Conservation (phyloP, 1,140 invertebrate species). For the Paraescarpia echinospica region DNA sequence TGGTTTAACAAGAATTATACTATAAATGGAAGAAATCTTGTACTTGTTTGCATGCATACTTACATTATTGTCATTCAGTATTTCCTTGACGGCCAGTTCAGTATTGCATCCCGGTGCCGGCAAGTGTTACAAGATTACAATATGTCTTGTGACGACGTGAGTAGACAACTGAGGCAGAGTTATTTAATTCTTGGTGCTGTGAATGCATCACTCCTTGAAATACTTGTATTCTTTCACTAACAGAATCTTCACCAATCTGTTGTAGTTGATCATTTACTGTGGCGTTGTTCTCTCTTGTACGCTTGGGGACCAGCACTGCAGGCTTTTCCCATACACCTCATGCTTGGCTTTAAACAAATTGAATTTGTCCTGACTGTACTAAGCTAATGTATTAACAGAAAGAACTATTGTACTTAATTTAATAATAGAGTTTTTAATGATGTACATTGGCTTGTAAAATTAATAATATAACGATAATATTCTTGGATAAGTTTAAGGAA, state of each 20-base stretch:
- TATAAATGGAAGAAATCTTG: neutral
- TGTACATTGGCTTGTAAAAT: neutral
- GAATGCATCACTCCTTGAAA: neutral
- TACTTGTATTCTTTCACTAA: neutral
- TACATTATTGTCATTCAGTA: slow-evolving; percentile 16
- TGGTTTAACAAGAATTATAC: too few species aligned
- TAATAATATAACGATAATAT: neutral
- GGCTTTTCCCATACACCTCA: neutral
- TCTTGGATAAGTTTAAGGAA: neutral
- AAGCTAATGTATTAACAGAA: neutral
- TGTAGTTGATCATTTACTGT: neutral
- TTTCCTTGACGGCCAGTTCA: slow-evolving; percentile 29
- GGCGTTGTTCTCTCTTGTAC: neutral
- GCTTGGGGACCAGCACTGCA: neutral
- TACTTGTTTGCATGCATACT: slow-evolving; percentile 7
- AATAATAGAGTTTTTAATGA: neutral
- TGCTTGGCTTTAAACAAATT: neutral
- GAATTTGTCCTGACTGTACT: neutral
- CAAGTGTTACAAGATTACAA: slow-evolving; percentile 91
- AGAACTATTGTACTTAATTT: neutral
- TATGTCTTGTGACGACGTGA: slow-evolving; percentile 97
- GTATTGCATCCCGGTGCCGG: slow-evolving; percentile 83
- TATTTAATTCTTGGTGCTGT: neutral
- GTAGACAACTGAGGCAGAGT: slow-evolving; percentile 45
- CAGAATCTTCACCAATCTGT: neutral